Conservation (phyloP, 1,140 invertebrate species). For the Vollenhovia emeryi region DNA sequence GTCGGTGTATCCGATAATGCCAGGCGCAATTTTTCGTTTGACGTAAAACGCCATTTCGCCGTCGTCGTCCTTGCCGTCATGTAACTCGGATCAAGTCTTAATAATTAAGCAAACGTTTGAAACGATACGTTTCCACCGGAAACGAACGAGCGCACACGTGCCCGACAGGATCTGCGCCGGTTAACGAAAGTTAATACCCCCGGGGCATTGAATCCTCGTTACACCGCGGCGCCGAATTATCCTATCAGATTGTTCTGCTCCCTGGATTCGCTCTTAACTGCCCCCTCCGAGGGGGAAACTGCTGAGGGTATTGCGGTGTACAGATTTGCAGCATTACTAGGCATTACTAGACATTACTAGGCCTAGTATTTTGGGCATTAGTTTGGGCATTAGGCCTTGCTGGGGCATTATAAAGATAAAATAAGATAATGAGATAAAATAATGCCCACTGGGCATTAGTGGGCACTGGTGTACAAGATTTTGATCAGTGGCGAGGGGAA, state of each 20-base stretch:
- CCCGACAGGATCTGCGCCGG: neutral
- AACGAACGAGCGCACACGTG: neutral
- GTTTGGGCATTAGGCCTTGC: too few species aligned
- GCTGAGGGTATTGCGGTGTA: too few species aligned
- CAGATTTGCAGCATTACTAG: too few species aligned
- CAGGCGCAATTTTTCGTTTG: neutral
- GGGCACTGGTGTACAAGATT: too few species aligned
- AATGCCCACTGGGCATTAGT: too few species aligned
- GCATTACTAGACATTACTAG: too few species aligned
- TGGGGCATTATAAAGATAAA: too few species aligned
- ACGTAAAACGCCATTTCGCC: neutral
- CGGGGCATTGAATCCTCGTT: conserved; percentile 19
- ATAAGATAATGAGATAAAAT: too few species aligned
- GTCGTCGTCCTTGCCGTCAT: neutral
- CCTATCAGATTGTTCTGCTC: neutral
- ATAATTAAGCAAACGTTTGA: conserved; percentile 40
- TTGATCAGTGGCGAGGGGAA: too few species aligned
- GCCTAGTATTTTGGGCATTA: too few species aligned
- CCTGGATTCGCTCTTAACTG: neutral
- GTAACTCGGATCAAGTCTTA: conserved; percentile 12
- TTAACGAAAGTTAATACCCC: conserved; percentile 38
- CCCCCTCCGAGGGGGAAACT: too few species aligned
- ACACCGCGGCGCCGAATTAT: conserved; percentile 23
- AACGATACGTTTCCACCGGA: conserved; percentile 21
- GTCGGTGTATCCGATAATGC: neutral